Evolutionary conservation across 2,113 vertebrate species (phyloP), one percentile per base, ranked within the genome.

Genomic region (Patagioenas fasciata): DNA sequence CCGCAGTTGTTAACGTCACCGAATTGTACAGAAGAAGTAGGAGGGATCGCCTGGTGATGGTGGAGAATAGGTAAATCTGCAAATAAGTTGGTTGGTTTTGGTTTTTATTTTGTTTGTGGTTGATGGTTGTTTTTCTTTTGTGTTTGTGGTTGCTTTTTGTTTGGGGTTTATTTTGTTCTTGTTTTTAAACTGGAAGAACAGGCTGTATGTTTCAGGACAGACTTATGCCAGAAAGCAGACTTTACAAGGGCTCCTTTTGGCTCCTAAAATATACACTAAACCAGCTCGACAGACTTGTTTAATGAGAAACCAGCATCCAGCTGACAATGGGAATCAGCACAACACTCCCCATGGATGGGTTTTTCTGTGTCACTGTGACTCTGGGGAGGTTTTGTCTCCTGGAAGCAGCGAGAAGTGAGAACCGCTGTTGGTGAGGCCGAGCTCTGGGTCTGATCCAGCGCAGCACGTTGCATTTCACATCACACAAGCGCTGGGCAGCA

Each of bases 291-390:
- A 48, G 67, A 15, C 29, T 15, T n/a, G 29, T 70, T 88, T 13
- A 11, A 26, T 57, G 75, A 74, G 31, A 65, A 94, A 50, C 15
- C n/a, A 67, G 47, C 16, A 21, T 16, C 15, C 9, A 24, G 56
- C 7, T 73, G 7, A 26, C 4, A 36, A 18, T 61, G 80, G 40
- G 51, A 42, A 4, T 54, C 11, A 3, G 58, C 58, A 53, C 44
- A 61, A 0, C 9, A 1, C 34, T 1, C 0, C 21, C 28, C 8
- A 0, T 0, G 18, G 44, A 4, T 0, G 1, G 11, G n/a, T 48
- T 40, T 4, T 17, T 53, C 31, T 26, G 50, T 24, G n/a, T 38
- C 71, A 3, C 48, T 64, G 31, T 21, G 56, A 7, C 40, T 64
- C 15, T 0, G 2, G 42, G 28, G 56, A 78, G 23, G 7, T 54